phyloP scores from a whole-genome alignment of 2,888 invertebrate genomes.

The Sphaerophoria taeniata region DNA sequence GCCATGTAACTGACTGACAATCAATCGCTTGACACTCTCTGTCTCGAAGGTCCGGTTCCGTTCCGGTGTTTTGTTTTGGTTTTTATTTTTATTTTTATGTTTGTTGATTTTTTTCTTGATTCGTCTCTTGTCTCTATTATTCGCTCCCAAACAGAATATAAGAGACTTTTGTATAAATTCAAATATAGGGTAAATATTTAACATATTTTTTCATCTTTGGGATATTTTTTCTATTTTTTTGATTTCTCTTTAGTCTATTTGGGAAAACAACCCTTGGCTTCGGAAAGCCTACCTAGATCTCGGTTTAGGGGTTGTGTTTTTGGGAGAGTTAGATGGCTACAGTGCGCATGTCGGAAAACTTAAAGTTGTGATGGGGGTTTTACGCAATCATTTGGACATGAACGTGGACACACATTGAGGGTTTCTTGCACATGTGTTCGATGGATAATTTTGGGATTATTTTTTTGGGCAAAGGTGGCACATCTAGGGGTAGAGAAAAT shows the following conservation, averaged over 20 bases:
- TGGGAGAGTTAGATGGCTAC: slow-evolving; percentile 2
- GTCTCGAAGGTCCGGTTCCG: neutral
- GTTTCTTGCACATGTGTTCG: neutral
- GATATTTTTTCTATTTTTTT: slow-evolving; percentile 34
- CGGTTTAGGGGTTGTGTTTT: slow-evolving; percentile 33
- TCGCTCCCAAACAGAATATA: neutral
- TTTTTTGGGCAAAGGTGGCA: slow-evolving; percentile 8
- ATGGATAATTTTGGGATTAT: neutral
- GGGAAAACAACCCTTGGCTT: slow-evolving; percentile 45
- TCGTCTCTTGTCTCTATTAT: neutral
- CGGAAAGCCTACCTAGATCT: neutral
- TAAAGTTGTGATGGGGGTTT: slow-evolving; percentile 39
- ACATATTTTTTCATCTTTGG: slow-evolving; percentile 13
- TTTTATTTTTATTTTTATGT: slow-evolving; percentile 58
- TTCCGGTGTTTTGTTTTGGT: slow-evolving; percentile 50
- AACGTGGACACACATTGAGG: neutral
- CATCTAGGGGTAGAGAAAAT: slow-evolving; percentile 40
- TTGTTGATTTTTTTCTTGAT: slow-evolving; percentile 48
- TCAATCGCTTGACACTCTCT: slow-evolving; percentile 40
- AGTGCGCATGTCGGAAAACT: slow-evolving; percentile 53
- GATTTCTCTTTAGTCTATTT: slow-evolving; percentile 57
- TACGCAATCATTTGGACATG: slow-evolving; percentile 42
- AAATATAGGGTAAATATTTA: slow-evolving; percentile 67
- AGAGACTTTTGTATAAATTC: slow-evolving; percentile 55
- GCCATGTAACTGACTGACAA: neutral